Base-by-base conservation (phyloP, 2,888 invertebrate genomes). In the Philaethria dido region DNA sequence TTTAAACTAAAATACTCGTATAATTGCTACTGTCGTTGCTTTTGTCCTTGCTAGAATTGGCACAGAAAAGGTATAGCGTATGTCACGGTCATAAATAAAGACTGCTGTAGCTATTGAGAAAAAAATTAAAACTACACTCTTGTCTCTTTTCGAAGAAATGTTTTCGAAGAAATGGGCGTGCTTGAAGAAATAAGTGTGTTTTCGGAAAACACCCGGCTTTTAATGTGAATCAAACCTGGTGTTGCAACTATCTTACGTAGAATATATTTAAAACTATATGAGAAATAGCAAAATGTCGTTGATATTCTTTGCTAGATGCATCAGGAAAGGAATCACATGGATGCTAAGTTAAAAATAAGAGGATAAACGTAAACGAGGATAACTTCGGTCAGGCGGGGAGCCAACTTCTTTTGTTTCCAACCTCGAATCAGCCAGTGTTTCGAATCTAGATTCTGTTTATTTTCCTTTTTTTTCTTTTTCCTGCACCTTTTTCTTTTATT, bases 401-500 rank as follows among this genome's bases (percentile, higher is more conserved):
- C 89, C 83, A 84, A 89, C 83, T 90, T 82, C 92, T 91, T 92
- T 92, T 92, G 91, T 92, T 92, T 89, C 87, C 83, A 88, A 80
- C 82, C 80, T 89, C 86, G 92, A 91, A 92, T 92, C 92, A 90
- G 89, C 90, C 91, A 88, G 88, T 87, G 84, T 88, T 86, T 91
- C 88, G 90, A 89, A 92, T 92, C 92, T 92, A 91, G 92, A 92
- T 92, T 86, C 87, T 88, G 88, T 89, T 88, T 88, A 86, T 82
- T 33, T 84, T 83, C 71, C 73, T 76, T 85, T 86, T 85, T 82
- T 77, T 77, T 80, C 64, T 72, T 71, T 66, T 67, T 63, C 82
- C 85, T 82, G 82, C 82, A 85, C 86, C 86, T 89, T 90, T 91
- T 91, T 91, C 89, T 89, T n/a, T 91, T 92, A 91, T 91, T 91